These are phyloP conservation scores for Gymnocypris eckloni DNA, from an alignment of 2,797 vertebrate genomes.

Conservation along the genomic window DNA sequence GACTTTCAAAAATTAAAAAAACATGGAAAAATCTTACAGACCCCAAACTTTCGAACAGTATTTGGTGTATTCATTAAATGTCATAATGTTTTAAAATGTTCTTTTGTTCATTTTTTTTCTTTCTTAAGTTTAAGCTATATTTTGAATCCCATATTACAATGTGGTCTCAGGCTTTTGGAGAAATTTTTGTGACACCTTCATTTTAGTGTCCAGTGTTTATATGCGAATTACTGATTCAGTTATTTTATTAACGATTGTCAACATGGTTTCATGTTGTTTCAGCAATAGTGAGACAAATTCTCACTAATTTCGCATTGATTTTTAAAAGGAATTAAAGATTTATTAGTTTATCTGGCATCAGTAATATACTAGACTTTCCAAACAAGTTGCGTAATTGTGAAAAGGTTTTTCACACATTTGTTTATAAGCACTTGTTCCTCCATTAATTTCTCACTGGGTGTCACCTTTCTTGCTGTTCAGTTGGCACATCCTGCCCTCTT, in stretches of 20 bases:
- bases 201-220: not conserved
- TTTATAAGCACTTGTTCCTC: constrained; percentile 17
- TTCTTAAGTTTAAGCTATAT: no score
- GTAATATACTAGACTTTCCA: not conserved
- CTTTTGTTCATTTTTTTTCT: no score
- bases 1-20: not conserved
- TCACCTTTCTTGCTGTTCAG: constrained; percentile 47
- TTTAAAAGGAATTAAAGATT: not conserved
- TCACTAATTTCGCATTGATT: not conserved
- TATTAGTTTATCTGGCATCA: not conserved
- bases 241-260: not conserved
- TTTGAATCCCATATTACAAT: not conserved
- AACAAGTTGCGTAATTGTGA: not conserved
- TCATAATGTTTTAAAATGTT: no score
- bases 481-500: constrained; percentile 47
- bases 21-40: not conserved
- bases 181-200: not conserved
- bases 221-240: not conserved
- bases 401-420: not conserved
- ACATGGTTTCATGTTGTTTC: not conserved
- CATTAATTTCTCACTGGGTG: constrained; percentile 16
- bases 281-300: not conserved
- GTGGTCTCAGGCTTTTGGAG: not conserved
- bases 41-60: not conserved
- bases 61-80: not conserved